phyloP scores from a whole-genome alignment of 2,888 invertebrate genomes.

The Hirtodrosophila histrioides region DNA sequence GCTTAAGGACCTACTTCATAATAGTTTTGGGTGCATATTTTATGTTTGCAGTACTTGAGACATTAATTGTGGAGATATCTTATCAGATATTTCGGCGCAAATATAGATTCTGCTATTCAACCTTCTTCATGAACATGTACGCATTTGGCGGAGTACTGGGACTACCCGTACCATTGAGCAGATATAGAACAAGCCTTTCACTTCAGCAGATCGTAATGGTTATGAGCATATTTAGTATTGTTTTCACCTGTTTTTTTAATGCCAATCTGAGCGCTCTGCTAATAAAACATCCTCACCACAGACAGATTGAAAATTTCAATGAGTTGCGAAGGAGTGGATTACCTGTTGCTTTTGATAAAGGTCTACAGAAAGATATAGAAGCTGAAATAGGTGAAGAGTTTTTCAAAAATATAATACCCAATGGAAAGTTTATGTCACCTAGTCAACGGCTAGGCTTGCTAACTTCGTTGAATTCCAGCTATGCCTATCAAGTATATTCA shows the following conservation, averaged over 20 bases:
- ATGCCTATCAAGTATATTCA: conserved; percentile 2
- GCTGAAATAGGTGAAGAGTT: not conserved
- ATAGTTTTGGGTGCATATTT: conserved; percentile 32
- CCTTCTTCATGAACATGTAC: conserved; percentile 28
- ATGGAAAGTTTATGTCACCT: not conserved
- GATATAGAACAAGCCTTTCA: conserved; percentile 16
- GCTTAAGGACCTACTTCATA: conserved; percentile 9
- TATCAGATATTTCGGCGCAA: not conserved
- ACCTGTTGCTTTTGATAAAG: not conserved
- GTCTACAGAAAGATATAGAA: not conserved
- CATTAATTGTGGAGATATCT: conserved; percentile 6
- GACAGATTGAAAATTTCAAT: conserved; percentile 21
- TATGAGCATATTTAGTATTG: conserved; percentile 40
- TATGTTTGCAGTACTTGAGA: conserved; percentile 27
- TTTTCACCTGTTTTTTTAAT: conserved; percentile 38
- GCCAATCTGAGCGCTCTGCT: conserved; percentile 47
- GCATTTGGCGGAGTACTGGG: conserved; percentile 41
- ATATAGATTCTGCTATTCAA: not conserved
- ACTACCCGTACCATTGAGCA: conserved; percentile 10
- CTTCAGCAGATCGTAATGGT: conserved; percentile 39
- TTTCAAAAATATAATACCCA: conserved; percentile 5
- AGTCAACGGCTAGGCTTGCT: not conserved
- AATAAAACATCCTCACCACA: conserved; percentile 12
- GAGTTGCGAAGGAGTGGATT: conserved; percentile 27
- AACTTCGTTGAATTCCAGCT: conserved; percentile 5